These are phyloP conservation scores for Lasaia peninsularis DNA, from an alignment of 1,140 invertebrate genomes.

Conservation along the genomic window DNA sequence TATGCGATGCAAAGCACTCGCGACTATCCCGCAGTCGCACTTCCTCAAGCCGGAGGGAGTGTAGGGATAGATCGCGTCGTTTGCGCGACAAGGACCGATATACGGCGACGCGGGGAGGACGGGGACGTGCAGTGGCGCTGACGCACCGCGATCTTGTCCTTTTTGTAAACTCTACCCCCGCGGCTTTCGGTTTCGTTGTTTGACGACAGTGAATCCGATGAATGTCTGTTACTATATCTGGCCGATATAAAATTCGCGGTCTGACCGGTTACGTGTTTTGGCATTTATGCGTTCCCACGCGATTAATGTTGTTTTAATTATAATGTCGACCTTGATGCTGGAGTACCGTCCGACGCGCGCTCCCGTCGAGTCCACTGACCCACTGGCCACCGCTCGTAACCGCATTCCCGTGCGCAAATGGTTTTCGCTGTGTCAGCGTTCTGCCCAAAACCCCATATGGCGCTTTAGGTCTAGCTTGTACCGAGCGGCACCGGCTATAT, in stretches of 20 bases:
- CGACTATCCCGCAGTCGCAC: conserved; percentile 51
- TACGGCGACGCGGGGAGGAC: conserved; percentile 43
- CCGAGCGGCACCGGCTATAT: neutral
- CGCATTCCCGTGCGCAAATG: conserved; percentile 38
- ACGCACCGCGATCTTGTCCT: conserved; percentile 55
- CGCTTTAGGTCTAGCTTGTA: conserved; percentile 13
- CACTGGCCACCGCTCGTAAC: conserved; percentile 46
- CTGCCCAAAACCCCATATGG: neutral
- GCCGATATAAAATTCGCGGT: conserved; percentile 24
- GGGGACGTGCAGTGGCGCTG: conserved; percentile 60
- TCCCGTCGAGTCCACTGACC: conserved; percentile 53
- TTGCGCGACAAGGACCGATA: conserved; percentile 39
- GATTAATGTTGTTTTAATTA: conserved; percentile 70
- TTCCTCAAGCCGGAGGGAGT: conserved; percentile 52
- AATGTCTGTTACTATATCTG: conserved; percentile 32
- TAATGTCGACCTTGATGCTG: conserved; percentile 52
- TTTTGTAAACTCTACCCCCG: conserved; percentile 53
- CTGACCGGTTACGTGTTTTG: conserved; percentile 51
- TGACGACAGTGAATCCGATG: conserved; percentile 44
- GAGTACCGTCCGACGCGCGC: conserved; percentile 37
- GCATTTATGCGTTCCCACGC: conserved; percentile 68
- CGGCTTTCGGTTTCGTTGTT: conserved; percentile 64
- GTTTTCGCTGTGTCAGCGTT: conserved; percentile 54
- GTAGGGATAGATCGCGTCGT: conserved; percentile 19
- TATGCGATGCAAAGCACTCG: conserved; percentile 51